Evolutionary conservation across 2,113 vertebrate genomes (phyloP).

Genomic region (Lophura nycthemera): DNA sequence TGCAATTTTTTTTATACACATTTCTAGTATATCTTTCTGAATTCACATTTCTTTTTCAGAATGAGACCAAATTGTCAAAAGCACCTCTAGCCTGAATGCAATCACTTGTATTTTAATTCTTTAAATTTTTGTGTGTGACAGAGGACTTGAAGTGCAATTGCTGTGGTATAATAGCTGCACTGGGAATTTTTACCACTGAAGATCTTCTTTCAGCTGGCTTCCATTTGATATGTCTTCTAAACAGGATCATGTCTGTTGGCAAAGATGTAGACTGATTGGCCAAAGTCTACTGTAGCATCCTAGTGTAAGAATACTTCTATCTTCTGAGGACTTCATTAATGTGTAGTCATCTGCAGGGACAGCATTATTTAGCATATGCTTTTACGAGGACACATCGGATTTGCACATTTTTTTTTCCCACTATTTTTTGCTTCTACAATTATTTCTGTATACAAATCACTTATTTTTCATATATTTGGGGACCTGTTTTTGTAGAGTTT

Average conservation of each 20-base stretch:
- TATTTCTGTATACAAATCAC: not conserved
- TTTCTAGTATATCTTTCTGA: not conserved
- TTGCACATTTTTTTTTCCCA: not conserved
- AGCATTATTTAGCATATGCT: accelerated
- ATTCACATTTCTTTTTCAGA: not conserved
- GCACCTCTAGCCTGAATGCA: not conserved
- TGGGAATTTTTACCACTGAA: not conserved
- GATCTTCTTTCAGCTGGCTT: not conserved
- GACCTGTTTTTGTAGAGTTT: not conserved
- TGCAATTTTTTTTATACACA: not conserved
- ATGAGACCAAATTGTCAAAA: not conserved
- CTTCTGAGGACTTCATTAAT: not conserved
- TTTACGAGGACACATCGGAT: not conserved
- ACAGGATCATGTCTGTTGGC: not conserved
- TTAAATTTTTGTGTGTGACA: not conserved
- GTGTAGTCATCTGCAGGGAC: not conserved
- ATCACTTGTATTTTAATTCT: not conserved
- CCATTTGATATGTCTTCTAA: not conserved
- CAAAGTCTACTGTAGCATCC: not conserved
- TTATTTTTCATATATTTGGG: not conserved
- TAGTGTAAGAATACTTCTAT: not conserved
- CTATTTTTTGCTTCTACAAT: not conserved
- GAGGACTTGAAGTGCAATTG: not conserved
- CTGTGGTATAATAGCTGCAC: not conserved
- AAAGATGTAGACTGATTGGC: not conserved